Conservation (phyloP, 2,797 vertebrate genomes). For the Coregonus sp. region DNA sequence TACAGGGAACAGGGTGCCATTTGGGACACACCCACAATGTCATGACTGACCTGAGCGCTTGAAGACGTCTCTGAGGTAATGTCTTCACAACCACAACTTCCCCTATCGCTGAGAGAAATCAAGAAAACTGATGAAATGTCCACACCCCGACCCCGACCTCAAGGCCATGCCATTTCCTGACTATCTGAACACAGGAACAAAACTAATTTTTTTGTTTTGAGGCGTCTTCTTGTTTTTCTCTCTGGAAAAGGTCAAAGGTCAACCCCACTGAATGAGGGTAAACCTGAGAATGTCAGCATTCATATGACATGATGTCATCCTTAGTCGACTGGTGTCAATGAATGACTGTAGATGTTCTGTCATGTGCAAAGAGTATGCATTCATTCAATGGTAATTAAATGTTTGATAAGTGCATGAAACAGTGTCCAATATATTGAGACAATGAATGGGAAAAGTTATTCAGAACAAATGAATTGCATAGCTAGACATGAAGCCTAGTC, state of each 20-base stretch:
- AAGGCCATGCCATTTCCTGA: constrained; percentile 66
- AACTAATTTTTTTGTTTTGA: background rate
- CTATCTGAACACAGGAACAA: background rate
- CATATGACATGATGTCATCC: background rate
- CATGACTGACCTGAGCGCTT: constrained; percentile 49
- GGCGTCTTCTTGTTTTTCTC: constrained; percentile 13
- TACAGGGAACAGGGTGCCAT: background rate
- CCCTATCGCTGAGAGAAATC: constrained; percentile 50
- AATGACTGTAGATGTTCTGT: background rate
- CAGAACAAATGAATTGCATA: too few species aligned
- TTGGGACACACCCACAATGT: background rate
- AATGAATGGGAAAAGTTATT: too few species aligned
- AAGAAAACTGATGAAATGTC: constrained; percentile 48
- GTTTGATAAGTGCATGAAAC: too few species aligned
- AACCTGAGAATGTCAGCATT: background rate
- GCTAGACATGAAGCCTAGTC: too few species aligned
- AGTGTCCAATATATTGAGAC: too few species aligned
- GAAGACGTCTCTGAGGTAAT: constrained; percentile 51
- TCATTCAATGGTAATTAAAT: too few species aligned
- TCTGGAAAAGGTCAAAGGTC: background rate
- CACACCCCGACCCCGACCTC: constrained; percentile 34
- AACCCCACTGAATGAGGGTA: background rate
- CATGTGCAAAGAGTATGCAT: too few species aligned
- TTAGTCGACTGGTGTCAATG: background rate
- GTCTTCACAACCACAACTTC: constrained; percentile 72